Conservation (phyloP, 1,140 invertebrate species). For the Macrotrachela quadricornifera region DNA sequence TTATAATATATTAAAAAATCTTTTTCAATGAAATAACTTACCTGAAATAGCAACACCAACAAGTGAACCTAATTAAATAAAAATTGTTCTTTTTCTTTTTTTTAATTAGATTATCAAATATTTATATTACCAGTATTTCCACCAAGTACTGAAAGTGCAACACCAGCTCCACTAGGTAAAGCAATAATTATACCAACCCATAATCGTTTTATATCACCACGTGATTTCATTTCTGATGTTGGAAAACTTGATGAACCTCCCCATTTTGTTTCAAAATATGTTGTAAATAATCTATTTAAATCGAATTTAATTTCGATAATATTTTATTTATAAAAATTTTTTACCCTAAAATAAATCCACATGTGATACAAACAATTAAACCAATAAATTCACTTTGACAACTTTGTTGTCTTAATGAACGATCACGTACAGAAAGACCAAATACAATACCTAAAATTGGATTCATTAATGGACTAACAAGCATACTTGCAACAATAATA, state of each 20-base stretch:
- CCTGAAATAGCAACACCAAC: slow-evolving; percentile 64
- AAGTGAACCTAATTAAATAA: slow-evolving; percentile 41
- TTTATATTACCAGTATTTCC: slow-evolving; percentile 52
- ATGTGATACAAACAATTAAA: slow-evolving; percentile 45
- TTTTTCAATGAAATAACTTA: no score
- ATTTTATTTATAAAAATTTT: no score
- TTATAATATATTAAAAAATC: no score
- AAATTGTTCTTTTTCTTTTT: no score
- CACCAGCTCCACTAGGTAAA: slow-evolving; percentile 49
- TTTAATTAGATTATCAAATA: no score
- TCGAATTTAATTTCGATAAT: no score
- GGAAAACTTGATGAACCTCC: slow-evolving; percentile 48
- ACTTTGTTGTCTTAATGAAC: slow-evolving; percentile 29
- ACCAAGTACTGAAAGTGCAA: slow-evolving; percentile 59
- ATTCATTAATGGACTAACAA: slow-evolving; percentile 47
- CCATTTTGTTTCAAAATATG: slow-evolving; percentile 38
- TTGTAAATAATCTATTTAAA: no score
- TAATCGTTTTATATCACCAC: no score
- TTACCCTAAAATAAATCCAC: slow-evolving; percentile 19
- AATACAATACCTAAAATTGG: no score
- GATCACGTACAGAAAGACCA: no score
- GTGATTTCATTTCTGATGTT: slow-evolving; percentile 52
- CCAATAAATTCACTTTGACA: slow-evolving; percentile 40
- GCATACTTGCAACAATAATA: slow-evolving; percentile 60
- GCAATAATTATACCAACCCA: slow-evolving; percentile 42